Evolutionary conservation across 2,797 vertebrate species (phyloP).

Genomic region (Pseudomugil gertrudae): DNA sequence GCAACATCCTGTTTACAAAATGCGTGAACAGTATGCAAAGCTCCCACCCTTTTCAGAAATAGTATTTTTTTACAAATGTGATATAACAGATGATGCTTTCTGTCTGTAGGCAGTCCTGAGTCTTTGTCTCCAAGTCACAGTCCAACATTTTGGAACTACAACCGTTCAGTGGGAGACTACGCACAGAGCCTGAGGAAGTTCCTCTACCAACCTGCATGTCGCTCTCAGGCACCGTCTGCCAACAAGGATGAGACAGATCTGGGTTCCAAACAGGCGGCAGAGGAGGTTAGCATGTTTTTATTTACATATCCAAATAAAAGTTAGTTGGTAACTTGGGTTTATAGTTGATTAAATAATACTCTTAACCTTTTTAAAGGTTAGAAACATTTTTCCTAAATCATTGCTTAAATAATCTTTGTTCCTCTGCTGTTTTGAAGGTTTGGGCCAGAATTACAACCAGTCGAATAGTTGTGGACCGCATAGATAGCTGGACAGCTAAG

Average conservation of each 20-base stretch:
- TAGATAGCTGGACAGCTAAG: constrained; percentile 95
- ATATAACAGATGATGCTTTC: not conserved
- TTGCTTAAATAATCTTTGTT: not conserved
- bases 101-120: constrained; percentile 88
- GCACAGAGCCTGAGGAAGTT: constrained; percentile 94
- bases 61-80: not conserved
- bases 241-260: constrained; percentile 95
- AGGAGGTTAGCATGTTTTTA: constrained; percentile 80
- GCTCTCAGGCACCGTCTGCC: constrained; percentile 92
- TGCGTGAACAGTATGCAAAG: not conserved
- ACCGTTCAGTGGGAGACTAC: constrained; percentile 89
- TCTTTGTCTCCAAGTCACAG: constrained; percentile 89
- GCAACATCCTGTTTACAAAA: not conserved
- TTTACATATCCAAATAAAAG: not conserved
- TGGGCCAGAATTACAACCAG: constrained; percentile 94
- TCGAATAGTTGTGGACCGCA: constrained; percentile 86
- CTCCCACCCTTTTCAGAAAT: not conserved
- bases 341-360: not conserved
- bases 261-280: constrained; percentile 94
- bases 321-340: not conserved
- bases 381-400: too few species aligned
- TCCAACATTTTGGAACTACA: constrained; percentile 96
- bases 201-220: constrained; percentile 93
- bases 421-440: constrained; percentile 78
- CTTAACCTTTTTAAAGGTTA: not conserved